phyloP scores from a whole-genome alignment of 2,113 vertebrate genomes.

The Centropus bengalensis region DNA sequence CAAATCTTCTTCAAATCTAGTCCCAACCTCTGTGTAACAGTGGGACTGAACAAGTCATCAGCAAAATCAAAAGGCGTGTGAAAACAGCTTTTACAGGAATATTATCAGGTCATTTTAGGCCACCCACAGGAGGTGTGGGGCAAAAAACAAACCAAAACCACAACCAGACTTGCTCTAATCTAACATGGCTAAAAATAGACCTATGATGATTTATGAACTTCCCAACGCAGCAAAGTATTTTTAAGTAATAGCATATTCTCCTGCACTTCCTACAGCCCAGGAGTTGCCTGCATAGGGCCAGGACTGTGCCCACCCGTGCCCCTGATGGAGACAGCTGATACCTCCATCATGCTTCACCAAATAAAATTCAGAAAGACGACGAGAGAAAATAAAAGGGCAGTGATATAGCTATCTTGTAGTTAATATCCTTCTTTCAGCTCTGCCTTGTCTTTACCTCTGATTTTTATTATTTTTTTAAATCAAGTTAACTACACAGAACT shows the following conservation, averaged over 20 bases:
- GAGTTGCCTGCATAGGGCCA: not conserved
- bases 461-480: not conserved
- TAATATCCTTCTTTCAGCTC: not conserved
- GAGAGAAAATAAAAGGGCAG: not conserved
- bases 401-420: accelerated
- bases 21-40: accelerated
- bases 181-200: constrained; percentile 12
- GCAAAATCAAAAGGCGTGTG: accelerated
- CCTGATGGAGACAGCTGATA: not conserved
- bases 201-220: constrained; percentile 35
- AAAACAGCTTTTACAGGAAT: not conserved
- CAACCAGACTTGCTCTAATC: not conserved
- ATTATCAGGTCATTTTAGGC: not conserved
- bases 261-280: not conserved
- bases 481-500: not conserved
- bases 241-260: not conserved
- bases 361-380: not conserved
- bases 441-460: not conserved
- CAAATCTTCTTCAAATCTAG: not conserved
- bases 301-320: not conserved
- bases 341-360: not conserved
- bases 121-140: not conserved
- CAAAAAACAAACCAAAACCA: too few relatives aligned
- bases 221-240: not conserved
- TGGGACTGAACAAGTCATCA: not conserved